A percentile compares a stretch with the other conserved stretches of the same genome.
Evolutionary conservation across 2,797 vertebrate genomes (phyloP).

Genomic region (Okamejei kenojei): DNA sequence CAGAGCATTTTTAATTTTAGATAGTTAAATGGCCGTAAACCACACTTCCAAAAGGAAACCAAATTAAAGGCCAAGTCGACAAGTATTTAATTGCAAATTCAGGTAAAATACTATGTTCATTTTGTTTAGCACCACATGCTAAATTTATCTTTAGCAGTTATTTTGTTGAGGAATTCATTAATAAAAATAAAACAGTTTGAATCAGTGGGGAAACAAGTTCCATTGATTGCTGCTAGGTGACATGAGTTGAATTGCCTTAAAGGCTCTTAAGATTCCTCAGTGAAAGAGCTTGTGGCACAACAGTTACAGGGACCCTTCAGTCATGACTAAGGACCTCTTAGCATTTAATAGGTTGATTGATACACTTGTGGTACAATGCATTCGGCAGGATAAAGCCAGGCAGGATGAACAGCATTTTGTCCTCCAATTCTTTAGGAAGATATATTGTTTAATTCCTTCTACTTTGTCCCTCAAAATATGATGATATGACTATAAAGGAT

Average conservation of each 20-base stretch:
- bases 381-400: constrained; percentile 31
- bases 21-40: not conserved
- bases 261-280: constrained; percentile 26
- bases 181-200: constrained; percentile 23
- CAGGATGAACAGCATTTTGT: constrained; percentile 34
- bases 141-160: constrained; percentile 11
- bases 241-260: constrained; percentile 36
- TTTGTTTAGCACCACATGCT: constrained; percentile 23
- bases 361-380: constrained; percentile 34
- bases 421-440: constrained; percentile 18
- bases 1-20: not conserved
- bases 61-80: constrained; percentile 13
- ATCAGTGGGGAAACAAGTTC: constrained; percentile 18
- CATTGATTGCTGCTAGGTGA: constrained; percentile 32
- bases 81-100: constrained; percentile 20
- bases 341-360: constrained; percentile 39
- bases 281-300: constrained; percentile 37
- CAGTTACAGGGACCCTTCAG: constrained; percentile 36
- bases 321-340: constrained; percentile 35
- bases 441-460: constrained; percentile 22
- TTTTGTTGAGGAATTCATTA: constrained; percentile 26
- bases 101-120: constrained; percentile 13
- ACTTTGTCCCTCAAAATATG: constrained; percentile 29
- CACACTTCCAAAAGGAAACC: not conserved
- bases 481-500: not conserved